Evolutionary conservation across 2,113 vertebrate genomes (phyloP), one percentile per base, ranked within the genome.

Genomic region (Semnornis frantzii): DNA sequence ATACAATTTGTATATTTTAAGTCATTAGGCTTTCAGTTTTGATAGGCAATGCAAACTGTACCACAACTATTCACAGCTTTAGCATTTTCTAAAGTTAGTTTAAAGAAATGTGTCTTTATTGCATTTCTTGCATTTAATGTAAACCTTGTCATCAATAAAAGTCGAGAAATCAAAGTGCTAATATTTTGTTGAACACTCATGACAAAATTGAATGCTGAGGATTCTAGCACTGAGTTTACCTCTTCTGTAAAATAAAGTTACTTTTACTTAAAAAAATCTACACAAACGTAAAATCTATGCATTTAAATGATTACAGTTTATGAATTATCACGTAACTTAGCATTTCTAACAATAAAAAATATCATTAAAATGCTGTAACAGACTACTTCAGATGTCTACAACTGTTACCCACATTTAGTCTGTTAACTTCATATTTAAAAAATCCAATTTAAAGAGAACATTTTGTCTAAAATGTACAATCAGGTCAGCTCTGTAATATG

Each of bases 271-370:
- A 42, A 44, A 42, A 42, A 42, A 42, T 13, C 42, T 5, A 11
- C 42, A 90, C 34, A 65, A 9, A 2, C 5, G 44, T 19, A 31
- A 76, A 44, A 2, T 3, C 8, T 3, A 34, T 5, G 14, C 0
- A 46, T 55, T 74, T 77, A 37, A 73, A 72, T 31, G 17, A 58
- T 12, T 65, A 10, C 8, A 73, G 9, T 62, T 70, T 50, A 72
- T 5, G 37, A 87, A 46, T 3, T 59, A 9, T 31, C 46, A 33
- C 0, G 0, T 37, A 34, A 58, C 3, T 37, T 42, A 28, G 3
- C 3, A 23, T 52, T 12, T 52, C 50, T 12, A 12, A 13, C 50
- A 52, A 24, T 24, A 19, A 7, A 62, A 30, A 15, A 84, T 78
- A 60, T 42, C 39, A 65, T 46, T 18, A 46, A 18, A 46, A 46